A percentile compares a stretch with the other conserved stretches of the same genome.
Evolutionary conservation across 2,888 invertebrate genomes (phyloP).

Genomic region (Pycnomerus fuliginosus): DNA sequence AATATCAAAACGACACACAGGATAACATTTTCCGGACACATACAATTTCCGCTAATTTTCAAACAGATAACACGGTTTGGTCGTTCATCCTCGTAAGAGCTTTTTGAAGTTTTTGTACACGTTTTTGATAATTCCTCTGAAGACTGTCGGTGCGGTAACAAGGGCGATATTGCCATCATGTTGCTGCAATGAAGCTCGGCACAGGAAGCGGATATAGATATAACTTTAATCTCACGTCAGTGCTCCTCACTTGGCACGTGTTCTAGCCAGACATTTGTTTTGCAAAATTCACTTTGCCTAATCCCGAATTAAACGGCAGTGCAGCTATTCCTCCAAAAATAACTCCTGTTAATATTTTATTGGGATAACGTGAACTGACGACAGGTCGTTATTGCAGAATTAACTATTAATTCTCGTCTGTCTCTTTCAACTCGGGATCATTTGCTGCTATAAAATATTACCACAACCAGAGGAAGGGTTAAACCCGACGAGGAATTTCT

Average conservation of each 20-base stretch:
- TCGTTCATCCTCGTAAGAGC: background rate
- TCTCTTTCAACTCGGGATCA: no score
- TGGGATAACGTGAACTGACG: no score
- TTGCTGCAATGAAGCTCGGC: constrained; percentile 5
- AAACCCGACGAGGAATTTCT: no score
- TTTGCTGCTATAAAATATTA: no score
- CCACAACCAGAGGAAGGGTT: no score
- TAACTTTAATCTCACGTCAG: constrained; percentile 11
- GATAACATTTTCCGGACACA: constrained; percentile 15
- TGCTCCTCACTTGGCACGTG: constrained; percentile 11
- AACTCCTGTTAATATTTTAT: no score
- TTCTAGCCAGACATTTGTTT: background rate
- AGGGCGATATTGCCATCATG: constrained; percentile 1
- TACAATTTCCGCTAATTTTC: background rate
- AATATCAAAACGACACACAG: constrained; percentile 13
- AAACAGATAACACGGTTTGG: background rate
- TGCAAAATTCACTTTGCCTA: no score
- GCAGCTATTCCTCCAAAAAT: no score
- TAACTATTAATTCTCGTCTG: no score
- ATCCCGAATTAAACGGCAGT: no score
- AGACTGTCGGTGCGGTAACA: background rate
- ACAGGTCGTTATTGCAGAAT: no score
- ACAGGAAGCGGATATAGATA: constrained; percentile 11
- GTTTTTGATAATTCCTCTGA: background rate
- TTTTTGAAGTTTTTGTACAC: background rate